Evolutionary conservation across 92 coral and sea anemone species (phyloP).

Genomic region (Epizoanthus fatuus): DNA sequence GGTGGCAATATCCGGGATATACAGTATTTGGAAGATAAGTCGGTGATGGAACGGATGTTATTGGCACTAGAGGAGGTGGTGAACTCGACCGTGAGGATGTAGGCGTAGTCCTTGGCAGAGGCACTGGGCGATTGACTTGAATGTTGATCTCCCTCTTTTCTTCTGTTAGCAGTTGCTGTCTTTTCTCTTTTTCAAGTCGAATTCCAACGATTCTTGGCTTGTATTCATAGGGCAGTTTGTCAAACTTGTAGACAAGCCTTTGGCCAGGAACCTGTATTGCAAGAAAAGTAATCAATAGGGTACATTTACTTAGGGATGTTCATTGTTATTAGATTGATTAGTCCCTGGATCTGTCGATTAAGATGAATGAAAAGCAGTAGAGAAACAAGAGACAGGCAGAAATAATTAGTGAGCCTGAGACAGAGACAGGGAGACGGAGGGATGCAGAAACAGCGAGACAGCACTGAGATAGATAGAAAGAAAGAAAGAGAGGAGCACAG

Average conservation of each 20-base stretch:
- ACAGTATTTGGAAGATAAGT: not conserved
- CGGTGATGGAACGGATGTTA: constrained; percentile 11
- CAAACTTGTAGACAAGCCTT: constrained; percentile 36
- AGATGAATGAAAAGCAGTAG: no score
- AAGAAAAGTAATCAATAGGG: no score
- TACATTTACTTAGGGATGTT: no score
- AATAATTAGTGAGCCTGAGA: no score
- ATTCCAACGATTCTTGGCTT: constrained; percentile 36
- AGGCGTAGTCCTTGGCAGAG: not conserved
- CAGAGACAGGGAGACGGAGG: no score
- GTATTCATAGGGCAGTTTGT: constrained; percentile 45
- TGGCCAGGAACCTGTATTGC: constrained; percentile 29
- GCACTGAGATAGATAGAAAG: no score
- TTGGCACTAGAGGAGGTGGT: not conserved
- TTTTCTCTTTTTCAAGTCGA: constrained; percentile 21
- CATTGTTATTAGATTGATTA: no score
- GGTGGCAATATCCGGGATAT: not conserved
- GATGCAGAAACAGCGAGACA: no score
- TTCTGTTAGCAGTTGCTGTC: not conserved
- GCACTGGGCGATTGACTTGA: not conserved
- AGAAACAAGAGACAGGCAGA: no score
- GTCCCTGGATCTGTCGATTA: no score
- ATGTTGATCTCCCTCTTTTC: not conserved
- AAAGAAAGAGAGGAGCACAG: no score
- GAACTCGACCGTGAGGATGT: not conserved